These are phyloP conservation scores for Triplophysa bombifrons DNA, from an alignment of 2,797 vertebrate species.

Conservation along the genomic window DNA sequence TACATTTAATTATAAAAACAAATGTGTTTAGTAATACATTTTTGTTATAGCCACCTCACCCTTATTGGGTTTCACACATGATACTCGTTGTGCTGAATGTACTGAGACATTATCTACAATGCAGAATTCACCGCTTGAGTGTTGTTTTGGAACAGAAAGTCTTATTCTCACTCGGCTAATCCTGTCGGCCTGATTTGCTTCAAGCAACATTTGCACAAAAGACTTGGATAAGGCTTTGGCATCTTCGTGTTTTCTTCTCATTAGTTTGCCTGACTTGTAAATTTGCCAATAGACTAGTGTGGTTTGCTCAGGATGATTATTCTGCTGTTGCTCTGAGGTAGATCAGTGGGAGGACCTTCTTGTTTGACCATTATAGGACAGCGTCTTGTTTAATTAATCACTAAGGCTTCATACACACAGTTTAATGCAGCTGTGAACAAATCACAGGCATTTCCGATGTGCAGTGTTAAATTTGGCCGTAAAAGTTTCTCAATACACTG, in stretches of 20 bases:
- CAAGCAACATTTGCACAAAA: constrained; percentile 1
- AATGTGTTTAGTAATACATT: neutral
- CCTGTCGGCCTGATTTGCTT: constrained; percentile 16
- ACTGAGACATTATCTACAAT: neutral
- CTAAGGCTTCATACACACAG: neutral
- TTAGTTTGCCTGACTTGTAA: constrained; percentile 35
- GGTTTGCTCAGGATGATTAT: constrained; percentile 30
- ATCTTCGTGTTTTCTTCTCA: constrained; percentile 23
- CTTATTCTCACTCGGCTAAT: constrained; percentile 14
- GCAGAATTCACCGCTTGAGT: neutral
- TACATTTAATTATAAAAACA: constrained; percentile 8
- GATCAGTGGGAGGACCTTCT: constrained; percentile 21
- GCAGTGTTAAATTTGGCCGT: neutral
- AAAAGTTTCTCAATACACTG: constrained; percentile 9
- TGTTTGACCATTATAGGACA: neutral
- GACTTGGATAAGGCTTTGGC: constrained; percentile 38
- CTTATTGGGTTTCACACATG: constrained; percentile 2
- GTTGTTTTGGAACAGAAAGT: constrained; percentile 1
- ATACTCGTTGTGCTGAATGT: neutral
- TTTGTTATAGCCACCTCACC: neutral
- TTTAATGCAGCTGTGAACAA: constrained; percentile 7
- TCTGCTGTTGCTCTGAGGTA: constrained; percentile 14
- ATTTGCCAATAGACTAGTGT: constrained; percentile 16
- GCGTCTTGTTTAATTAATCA: constrained; percentile 22
- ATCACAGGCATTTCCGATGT: constrained; percentile 12